These are phyloP conservation scores for Cheilinus undulatus DNA, from an alignment of 2,113 vertebrate genomes.

Conservation along the genomic window DNA sequence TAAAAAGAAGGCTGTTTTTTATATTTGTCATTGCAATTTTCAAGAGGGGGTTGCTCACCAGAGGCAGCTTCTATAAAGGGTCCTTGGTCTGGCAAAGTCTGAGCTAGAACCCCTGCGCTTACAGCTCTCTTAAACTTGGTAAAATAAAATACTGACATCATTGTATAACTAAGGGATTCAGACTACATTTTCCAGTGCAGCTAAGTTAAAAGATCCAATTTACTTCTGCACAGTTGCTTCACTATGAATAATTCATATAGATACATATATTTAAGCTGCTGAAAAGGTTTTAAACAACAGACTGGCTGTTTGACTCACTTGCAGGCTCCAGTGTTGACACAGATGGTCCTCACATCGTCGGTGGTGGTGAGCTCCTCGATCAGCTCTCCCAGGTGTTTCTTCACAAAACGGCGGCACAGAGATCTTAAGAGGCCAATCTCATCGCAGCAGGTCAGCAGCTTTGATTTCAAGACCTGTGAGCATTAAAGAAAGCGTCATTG, in stretches of 20 bases:
- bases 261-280: not conserved
- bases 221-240: not conserved
- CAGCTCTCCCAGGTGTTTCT: not conserved
- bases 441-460: slow-evolving; percentile 45
- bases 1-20: too few species aligned
- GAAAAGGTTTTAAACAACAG: not conserved
- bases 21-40: too few species aligned
- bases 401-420: slow-evolving; percentile 49
- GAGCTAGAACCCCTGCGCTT: too few species aligned
- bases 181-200: too few species aligned
- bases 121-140: too few species aligned
- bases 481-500: not conserved
- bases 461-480: slow-evolving; percentile 22
- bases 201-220: not conserved
- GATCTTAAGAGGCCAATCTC: slow-evolving; percentile 54
- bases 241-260: not conserved
- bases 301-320: slow-evolving; percentile 52
- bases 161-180: too few species aligned
- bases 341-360: slow-evolving; percentile 71
- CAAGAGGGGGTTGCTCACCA: too few species aligned
- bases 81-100: too few species aligned
- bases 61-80: too few species aligned
- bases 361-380: slow-evolving; percentile 69
- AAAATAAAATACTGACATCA: too few species aligned
- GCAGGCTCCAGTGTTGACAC: slow-evolving; percentile 62